These are phyloP conservation scores for rabbit (Oryctolagus cuniculus) DNA, from an alignment of 2,113 vertebrate genomes.

Conservation along the genomic window DNA sequence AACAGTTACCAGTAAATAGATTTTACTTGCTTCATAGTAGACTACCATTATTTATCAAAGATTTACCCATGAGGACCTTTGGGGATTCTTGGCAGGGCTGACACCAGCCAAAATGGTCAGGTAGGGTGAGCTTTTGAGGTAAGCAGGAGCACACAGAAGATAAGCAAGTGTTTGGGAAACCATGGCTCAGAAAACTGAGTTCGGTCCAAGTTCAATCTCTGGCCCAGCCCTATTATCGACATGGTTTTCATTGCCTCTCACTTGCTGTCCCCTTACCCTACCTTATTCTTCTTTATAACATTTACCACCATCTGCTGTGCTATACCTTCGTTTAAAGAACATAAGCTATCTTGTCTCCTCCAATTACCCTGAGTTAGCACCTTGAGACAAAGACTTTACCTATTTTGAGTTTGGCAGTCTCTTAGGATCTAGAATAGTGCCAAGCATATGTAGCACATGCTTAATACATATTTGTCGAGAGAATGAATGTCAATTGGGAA, in stretches of 20 bases:
- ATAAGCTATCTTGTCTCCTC: background rate
- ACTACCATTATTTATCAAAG: background rate
- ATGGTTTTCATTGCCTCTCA: background rate
- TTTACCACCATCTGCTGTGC: background rate
- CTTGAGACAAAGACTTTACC: background rate
- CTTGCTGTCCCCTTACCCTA: background rate
- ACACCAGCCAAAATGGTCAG: background rate
- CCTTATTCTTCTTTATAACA: conserved; percentile 3
- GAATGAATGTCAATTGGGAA: conserved; percentile 6
- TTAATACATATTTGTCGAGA: background rate
- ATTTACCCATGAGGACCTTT: background rate
- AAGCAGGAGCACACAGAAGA: background rate
- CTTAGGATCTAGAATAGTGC: background rate
- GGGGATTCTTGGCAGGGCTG: background rate
- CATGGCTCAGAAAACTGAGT: background rate
- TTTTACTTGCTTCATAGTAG: conserved; percentile 2
- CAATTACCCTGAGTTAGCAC: background rate
- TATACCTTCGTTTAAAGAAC: background rate
- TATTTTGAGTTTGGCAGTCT: conserved; percentile 26
- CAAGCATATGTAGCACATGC: background rate
- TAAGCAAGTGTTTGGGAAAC: background rate
- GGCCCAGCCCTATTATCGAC: background rate
- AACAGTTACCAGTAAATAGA: conserved; percentile 28
- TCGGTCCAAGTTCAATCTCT: background rate
- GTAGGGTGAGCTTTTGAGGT: background rate